Conservation (phyloP, 35 echinoderm and acorn worm genomes). For the Patiria miniata region DNA sequence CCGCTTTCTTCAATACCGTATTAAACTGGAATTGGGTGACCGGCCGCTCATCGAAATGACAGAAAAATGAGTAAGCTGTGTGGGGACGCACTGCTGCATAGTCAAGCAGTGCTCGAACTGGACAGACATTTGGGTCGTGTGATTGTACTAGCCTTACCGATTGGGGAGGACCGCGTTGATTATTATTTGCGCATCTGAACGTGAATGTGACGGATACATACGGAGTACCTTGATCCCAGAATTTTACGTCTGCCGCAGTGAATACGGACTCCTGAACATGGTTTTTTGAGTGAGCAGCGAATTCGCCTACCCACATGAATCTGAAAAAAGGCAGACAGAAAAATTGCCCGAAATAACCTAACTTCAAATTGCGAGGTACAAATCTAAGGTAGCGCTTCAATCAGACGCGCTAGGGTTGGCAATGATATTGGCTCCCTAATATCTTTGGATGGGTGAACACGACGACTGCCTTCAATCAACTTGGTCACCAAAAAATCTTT, state of each 20-base stretch:
- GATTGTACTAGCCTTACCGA: neutral
- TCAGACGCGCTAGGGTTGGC: neutral
- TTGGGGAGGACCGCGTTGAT: constrained; percentile 1
- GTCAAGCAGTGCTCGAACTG: neutral
- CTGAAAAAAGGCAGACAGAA: neutral
- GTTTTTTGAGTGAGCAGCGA: neutral
- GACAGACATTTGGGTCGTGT: neutral
- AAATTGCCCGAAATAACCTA: neutral
- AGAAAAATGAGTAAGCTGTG: neutral
- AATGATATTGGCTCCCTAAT: neutral
- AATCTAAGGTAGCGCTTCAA: neutral
- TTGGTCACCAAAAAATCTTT: neutral
- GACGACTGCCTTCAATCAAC: neutral
- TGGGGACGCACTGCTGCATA: neutral
- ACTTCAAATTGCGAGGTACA: constrained; percentile 3
- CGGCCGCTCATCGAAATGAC: neutral
- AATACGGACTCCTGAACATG: neutral
- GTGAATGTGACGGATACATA: neutral
- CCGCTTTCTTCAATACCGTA: neutral
- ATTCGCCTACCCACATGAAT: constrained; percentile 15
- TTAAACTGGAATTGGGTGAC: neutral
- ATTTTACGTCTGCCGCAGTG: neutral
- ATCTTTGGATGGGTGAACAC: neutral
- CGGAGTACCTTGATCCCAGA: neutral
- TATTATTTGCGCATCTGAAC: neutral